Evolutionary conservation across 2,113 vertebrate species (phyloP).

Genomic region (Stegastes partitus): DNA sequence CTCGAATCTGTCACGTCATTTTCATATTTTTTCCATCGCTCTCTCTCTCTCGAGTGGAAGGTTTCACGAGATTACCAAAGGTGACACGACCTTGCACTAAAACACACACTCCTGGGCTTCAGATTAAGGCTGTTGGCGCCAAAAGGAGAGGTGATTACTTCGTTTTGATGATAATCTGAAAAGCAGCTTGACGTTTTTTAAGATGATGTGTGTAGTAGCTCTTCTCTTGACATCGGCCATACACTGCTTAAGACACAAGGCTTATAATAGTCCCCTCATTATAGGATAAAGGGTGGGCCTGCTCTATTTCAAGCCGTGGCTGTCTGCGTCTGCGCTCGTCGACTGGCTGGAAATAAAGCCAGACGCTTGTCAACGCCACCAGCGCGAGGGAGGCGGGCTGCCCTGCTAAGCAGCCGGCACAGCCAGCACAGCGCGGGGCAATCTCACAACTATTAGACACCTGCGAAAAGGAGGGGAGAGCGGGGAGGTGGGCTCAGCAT

Average conservation of each 20-base stretch:
- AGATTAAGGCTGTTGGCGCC: slow-evolving; percentile 50
- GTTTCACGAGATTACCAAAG: slow-evolving; percentile 27
- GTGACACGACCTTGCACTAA: slow-evolving; percentile 32
- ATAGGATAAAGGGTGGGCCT: slow-evolving; percentile 76
- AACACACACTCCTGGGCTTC: slow-evolving; percentile 35
- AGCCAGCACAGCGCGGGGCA: slow-evolving; percentile 43
- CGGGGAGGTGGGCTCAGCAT: slow-evolving; percentile 47
- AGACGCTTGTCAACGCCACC: slow-evolving; percentile 71
- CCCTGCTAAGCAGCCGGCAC: slow-evolving; percentile 60
- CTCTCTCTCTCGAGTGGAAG: background rate
- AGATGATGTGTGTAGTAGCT: slow-evolving; percentile 55
- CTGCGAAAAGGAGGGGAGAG: slow-evolving; percentile 50
- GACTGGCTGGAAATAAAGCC: slow-evolving; percentile 76
- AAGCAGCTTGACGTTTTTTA: slow-evolving; percentile 76
- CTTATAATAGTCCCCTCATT: slow-evolving; percentile 80
- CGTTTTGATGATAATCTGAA: slow-evolving; percentile 73
- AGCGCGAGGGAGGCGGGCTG: slow-evolving; percentile 54
- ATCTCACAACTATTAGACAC: slow-evolving; percentile 66
- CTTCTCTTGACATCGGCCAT: slow-evolving; percentile 49
- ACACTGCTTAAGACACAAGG: slow-evolving; percentile 73
- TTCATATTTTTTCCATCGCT: background rate
- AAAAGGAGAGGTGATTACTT: slow-evolving; percentile 62
- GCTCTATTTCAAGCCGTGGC: slow-evolving; percentile 77
- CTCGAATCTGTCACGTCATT: slow-evolving; percentile 22
- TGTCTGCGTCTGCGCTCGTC: slow-evolving; percentile 73